Base-by-base conservation (phyloP, 1,140 invertebrate species). In the Nomia melanderi region DNA sequence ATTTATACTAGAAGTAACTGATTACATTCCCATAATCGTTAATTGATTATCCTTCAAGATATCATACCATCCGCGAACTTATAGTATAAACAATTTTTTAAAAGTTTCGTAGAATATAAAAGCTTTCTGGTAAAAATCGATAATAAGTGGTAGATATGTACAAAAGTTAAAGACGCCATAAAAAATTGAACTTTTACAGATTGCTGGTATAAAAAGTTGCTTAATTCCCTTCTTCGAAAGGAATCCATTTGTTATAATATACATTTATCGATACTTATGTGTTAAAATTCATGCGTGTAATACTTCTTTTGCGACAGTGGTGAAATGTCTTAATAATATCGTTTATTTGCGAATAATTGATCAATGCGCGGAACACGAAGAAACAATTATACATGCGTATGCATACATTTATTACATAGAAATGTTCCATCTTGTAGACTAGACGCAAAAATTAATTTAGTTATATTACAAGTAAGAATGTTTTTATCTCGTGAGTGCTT, bases 381-480 rank as follows among this genome's bases (percentile, higher is more conserved):
- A 60, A 54, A 70, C 47, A 65, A 80, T 73, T 60, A 60, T 47
- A 57, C 33, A 29, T 33, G 53, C 31, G 31, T 57, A 36, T 50
- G 23, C 2, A 5, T 12, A 23, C 8, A 11, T 41, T 57, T 11
- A 25, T n/a, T 27, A 31, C 23, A 1, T 9, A 54, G 17, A 47
- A 47, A 47, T 53, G 44, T 66, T 78, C 54, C 47, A 60, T 59
- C 23, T 44, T 53, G 23, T 29, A 20, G 67, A 73, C 75, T 80
- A 69, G 73, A 77, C 78, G 69, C 82, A 71, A 69, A 39, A 74
- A 81, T 82, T 70, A 39, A 50, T 39, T 80, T 57, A 31, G 25
- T 73, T 78, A 78, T 57, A 69, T 86, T 85, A 81, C 62, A 78
- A 80, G 82, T 75, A 83, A 77, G 60, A 67, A 83, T 59, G 81